These are phyloP conservation scores for Stigmatopora argus DNA, from an alignment of 2,113 vertebrate species.

Conservation along the genomic window DNA sequence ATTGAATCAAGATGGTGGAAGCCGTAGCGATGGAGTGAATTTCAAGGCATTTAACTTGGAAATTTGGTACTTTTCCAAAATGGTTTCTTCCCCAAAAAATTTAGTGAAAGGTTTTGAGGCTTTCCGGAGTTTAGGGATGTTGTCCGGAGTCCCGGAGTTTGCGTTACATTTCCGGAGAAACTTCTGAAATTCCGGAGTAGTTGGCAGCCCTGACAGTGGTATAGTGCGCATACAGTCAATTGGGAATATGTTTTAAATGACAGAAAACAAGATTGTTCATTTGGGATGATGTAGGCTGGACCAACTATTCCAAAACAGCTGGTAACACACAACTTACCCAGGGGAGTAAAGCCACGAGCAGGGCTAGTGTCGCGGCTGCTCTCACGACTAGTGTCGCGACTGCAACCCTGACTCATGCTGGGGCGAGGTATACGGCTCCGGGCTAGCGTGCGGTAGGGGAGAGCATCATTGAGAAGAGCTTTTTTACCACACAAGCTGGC, in stretches of 20 bases:
- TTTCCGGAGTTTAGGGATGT: too few species aligned
- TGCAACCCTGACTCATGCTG: constrained; percentile 99
- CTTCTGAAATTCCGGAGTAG: too few species aligned
- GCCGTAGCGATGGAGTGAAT: too few species aligned
- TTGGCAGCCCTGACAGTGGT: constrained; percentile 21
- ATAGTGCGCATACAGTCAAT: background rate
- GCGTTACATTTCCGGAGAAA: too few species aligned
- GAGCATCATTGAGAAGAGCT: constrained; percentile 92
- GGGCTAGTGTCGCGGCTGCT: constrained; percentile 99
- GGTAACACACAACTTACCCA: constrained; percentile 82
- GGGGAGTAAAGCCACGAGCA: constrained; percentile 91
- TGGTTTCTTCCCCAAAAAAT: too few species aligned
- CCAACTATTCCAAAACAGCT: background rate
- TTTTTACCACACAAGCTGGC: constrained; percentile 91
- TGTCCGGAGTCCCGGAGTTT: too few species aligned
- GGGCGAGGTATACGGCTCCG: constrained; percentile 98
- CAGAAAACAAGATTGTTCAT: background rate
- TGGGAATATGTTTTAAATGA: background rate
- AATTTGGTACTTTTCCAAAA: too few species aligned
- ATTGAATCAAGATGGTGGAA: too few species aligned
- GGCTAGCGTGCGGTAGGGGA: constrained; percentile 95
- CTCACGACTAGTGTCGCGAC: constrained; percentile 99
- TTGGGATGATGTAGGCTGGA: constrained; percentile 4
- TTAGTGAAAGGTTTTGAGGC: too few species aligned
- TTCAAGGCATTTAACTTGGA: too few species aligned